A percentile compares a stretch with the other conserved stretches of the same genome.
Conservation (phyloP, 2,113 vertebrate species). For the Coreoperca whiteheadi region DNA sequence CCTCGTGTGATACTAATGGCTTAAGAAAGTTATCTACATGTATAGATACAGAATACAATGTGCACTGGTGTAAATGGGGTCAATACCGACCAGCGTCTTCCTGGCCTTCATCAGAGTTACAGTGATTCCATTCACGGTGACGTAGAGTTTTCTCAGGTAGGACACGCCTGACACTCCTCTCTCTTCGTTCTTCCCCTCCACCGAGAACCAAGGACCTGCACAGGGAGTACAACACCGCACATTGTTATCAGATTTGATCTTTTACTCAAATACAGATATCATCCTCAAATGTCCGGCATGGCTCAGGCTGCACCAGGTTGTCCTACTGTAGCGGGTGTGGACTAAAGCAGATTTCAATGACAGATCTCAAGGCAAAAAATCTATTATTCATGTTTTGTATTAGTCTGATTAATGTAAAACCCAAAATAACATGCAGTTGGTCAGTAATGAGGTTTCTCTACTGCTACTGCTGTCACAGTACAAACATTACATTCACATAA, state of each 20-base stretch:
- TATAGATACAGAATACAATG: neutral
- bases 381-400: neutral
- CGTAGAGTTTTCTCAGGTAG: constrained; percentile 82
- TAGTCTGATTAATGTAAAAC: neutral
- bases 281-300: neutral
- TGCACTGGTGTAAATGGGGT: neutral
- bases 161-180: constrained; percentile 78
- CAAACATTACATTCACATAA: neutral
- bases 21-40: neutral
- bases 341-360: neutral
- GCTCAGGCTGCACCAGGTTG: neutral
- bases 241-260: too few species aligned
- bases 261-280: neutral
- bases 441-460: neutral
- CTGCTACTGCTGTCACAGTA: neutral
- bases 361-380: neutral
- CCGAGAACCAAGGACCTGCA: constrained; percentile 86
- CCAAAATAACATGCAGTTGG: neutral
- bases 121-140: constrained; percentile 79
- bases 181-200: constrained; percentile 86
- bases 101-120: constrained; percentile 85
- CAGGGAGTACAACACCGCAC: neutral
- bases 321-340: neutral
- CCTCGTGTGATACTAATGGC: neutral
- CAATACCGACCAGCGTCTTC: constrained; percentile 79